These are phyloP conservation scores for Hipposideros armiger DNA, from an alignment of 2,113 vertebrate genomes.

Conservation along the genomic window DNA sequence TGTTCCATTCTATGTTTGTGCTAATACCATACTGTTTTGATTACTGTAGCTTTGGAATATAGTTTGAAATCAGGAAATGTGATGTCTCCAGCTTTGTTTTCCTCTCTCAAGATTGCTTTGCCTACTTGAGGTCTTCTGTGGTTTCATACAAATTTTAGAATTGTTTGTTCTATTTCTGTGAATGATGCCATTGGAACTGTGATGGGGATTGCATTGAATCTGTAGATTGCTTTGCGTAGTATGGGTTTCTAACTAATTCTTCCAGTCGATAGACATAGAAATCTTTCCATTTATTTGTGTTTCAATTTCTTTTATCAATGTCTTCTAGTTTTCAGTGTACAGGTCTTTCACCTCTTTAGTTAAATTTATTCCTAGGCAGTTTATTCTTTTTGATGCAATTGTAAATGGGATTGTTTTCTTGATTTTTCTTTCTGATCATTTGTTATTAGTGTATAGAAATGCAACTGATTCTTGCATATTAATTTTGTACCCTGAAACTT, in stretches of 20 bases:
- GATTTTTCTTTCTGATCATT: background rate
- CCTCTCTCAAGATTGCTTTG: background rate
- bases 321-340: background rate
- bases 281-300: background rate
- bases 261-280: background rate
- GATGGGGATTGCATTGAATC: background rate
- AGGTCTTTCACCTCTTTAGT: background rate
- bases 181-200: background rate
- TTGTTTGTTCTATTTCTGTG: background rate
- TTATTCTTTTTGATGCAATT: background rate
- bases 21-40: background rate
- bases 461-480: background rate
- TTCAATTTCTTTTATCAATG: background rate
- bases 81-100: background rate
- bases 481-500: background rate
- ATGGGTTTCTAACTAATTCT: background rate
- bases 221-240: background rate
- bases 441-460: background rate
- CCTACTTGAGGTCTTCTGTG: background rate
- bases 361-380: slow-evolving; percentile 15
- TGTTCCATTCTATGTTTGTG: background rate
- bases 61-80: background rate
- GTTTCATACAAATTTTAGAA: slow-evolving; percentile 1
- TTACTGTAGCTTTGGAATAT: background rate
- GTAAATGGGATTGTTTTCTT: background rate